These are phyloP conservation scores for Microctenopoma lineatum DNA, from an alignment of 2,797 vertebrate genomes.

Conservation along the genomic window DNA sequence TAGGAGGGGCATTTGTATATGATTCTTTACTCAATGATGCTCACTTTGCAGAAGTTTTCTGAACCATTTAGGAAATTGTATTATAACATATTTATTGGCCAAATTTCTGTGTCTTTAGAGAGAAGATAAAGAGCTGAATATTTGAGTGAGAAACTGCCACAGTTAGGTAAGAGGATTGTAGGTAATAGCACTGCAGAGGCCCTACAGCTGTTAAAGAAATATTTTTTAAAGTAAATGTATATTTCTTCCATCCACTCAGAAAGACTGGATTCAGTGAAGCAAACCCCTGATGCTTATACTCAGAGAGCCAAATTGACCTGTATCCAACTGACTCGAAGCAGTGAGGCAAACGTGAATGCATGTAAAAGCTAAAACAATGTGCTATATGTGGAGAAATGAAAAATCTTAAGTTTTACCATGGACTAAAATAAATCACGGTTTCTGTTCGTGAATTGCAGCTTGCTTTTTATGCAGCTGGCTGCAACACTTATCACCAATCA, in stretches of 20 bases:
- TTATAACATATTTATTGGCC: conserved; percentile 58
- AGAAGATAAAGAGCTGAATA: conserved; percentile 54
- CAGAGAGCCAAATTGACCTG: conserved; percentile 19
- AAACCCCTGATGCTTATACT: conserved; percentile 27
- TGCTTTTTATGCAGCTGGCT: conserved; percentile 11
- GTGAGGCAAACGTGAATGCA: conserved; percentile 6
- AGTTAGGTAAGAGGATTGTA: conserved; percentile 61
- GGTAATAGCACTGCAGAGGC: conserved; percentile 53
- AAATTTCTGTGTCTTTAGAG: conserved; percentile 37
- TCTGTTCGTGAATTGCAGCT: neutral
- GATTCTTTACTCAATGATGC: conserved; percentile 31
- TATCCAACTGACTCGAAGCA: conserved; percentile 16
- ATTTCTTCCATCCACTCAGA: conserved; percentile 14
- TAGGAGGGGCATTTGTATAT: conserved; percentile 11
- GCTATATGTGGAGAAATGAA: neutral
- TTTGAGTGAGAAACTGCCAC: conserved; percentile 48
- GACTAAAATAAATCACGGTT: conserved; percentile 7
- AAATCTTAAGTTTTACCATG: neutral
- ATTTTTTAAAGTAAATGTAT: conserved; percentile 40
- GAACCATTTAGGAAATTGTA: conserved; percentile 60
- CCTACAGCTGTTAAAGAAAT: conserved; percentile 44
- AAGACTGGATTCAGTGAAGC: conserved; percentile 31
- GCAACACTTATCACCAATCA: conserved; percentile 42
- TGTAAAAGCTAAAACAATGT: conserved; percentile 15
- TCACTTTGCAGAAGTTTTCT: conserved; percentile 49